Conservation (phyloP, 1,140 invertebrate genomes). For the Trialeurodes vaporariorum region DNA sequence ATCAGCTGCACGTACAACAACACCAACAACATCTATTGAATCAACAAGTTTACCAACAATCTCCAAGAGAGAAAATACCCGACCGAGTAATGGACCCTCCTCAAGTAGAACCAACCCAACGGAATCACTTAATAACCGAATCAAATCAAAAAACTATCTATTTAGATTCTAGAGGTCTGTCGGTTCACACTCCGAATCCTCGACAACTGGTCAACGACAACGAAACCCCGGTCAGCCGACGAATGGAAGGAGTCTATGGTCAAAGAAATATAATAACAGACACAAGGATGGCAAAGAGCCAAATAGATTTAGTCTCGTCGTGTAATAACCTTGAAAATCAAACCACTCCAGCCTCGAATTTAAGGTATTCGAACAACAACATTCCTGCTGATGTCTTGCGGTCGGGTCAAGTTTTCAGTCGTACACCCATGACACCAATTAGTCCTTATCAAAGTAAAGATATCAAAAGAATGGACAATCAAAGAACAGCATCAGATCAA, state of each 20-base stretch:
- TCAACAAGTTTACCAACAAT: conserved; percentile 1
- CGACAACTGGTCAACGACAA: background rate
- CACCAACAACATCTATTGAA: background rate
- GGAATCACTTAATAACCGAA: background rate
- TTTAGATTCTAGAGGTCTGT: background rate
- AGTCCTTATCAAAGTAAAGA: background rate
- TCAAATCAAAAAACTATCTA: background rate
- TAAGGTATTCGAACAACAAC: background rate
- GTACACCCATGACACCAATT: background rate
- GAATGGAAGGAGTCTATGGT: background rate
- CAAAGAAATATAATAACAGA: background rate
- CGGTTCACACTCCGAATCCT: background rate
- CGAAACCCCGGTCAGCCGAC: conserved; percentile 4
- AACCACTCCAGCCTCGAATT: too few species aligned
- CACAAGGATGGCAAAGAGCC: background rate
- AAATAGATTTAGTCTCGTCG: background rate
- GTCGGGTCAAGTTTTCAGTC: background rate
- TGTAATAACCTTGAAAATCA: background rate
- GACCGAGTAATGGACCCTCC: background rate
- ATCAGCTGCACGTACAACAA: too few species aligned
- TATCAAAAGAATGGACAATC: background rate
- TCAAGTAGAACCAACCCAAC: too few species aligned
- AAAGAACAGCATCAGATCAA: background rate
- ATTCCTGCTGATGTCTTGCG: background rate
- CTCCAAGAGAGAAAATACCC: conserved; percentile 1